A percentile compares a stretch with the other conserved stretches of the same genome.
Conservation (phyloP, 2,113 vertebrate genomes). For the Polypterus senegalus region DNA sequence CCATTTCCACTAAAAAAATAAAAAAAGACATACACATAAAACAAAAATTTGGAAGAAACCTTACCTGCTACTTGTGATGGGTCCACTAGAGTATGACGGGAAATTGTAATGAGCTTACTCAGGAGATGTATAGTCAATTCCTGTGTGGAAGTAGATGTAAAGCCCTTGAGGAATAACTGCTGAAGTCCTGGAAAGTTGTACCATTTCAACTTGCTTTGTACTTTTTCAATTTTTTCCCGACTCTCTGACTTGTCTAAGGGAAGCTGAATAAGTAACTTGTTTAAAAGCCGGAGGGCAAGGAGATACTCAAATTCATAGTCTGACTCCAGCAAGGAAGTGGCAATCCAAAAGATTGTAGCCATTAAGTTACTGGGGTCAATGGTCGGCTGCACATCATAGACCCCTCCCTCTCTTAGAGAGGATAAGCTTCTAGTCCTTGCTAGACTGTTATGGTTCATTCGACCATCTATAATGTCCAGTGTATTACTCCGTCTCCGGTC, state of each 20-base stretch:
- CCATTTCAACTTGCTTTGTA: conserved; percentile 87
- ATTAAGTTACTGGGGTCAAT: conserved; percentile 85
- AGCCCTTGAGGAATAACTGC: conserved; percentile 93
- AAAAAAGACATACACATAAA: background rate
- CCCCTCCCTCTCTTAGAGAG: conserved; percentile 70
- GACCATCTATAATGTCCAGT: conserved; percentile 78
- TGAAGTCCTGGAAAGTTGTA: conserved; percentile 89
- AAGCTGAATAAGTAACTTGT: conserved; percentile 85
- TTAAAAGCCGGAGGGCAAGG: conserved; percentile 83
- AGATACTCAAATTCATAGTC: conserved; percentile 97
- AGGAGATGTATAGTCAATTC: conserved; percentile 96
- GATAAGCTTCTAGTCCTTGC: conserved; percentile 92
- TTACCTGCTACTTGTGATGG: conserved; percentile 82
- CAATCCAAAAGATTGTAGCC: conserved; percentile 97
- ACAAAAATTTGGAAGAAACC: background rate
- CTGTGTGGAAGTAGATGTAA: conserved; percentile 88
- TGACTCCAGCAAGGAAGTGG: conserved; percentile 81
- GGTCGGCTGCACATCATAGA: conserved; percentile 59
- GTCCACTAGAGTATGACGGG: conserved; percentile 78
- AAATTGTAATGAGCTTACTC: conserved; percentile 86
- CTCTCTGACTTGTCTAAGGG: conserved; percentile 85
- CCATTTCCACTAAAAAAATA: background rate
- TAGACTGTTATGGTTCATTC: conserved; percentile 75
- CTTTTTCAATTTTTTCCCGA: conserved; percentile 77
- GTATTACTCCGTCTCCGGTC: conserved; percentile 89